A percentile compares a stretch with the other conserved stretches of the same genome.
Conservation (phyloP, 1,140 invertebrate species). For the Bombus difficillimus region DNA sequence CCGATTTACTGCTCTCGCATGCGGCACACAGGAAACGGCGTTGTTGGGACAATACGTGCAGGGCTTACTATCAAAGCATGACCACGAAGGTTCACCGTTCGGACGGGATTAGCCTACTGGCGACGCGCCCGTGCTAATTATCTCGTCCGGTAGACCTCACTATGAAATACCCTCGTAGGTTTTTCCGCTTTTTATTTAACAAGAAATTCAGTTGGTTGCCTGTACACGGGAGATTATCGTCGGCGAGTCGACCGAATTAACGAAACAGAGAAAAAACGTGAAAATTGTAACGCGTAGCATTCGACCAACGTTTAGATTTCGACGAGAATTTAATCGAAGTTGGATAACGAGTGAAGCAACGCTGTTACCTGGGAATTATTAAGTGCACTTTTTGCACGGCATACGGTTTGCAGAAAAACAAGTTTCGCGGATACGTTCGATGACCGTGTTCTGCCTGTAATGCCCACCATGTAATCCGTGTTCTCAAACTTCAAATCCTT, state of each 20-base stretch:
- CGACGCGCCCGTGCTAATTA: slow-evolving; percentile 25
- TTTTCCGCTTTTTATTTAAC: not conserved
- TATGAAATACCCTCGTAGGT: not conserved
- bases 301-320: not conserved
- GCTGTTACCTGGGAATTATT: no score
- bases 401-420: no score
- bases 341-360: not conserved
- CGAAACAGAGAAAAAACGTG: not conserved
- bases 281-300: not conserved
- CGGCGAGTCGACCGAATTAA: not conserved
- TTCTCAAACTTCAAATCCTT: no score
- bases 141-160: not conserved
- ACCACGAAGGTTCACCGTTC: slow-evolving; percentile 5
- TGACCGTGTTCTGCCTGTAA: no score
- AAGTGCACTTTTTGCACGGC: no score
- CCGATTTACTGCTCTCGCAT: slow-evolving; percentile 43
- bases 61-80: slow-evolving; percentile 14
- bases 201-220: not conserved
- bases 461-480: no score
- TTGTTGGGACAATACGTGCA: slow-evolving; percentile 33
- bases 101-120: slow-evolving; percentile 32
- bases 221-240: not conserved
- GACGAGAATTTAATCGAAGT: not conserved
- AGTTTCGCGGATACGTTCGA: no score
- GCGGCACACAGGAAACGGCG: slow-evolving; percentile 17